Evolutionary conservation across 2,888 invertebrate genomes (phyloP), one percentile per base, ranked within the genome.

Genomic region (Tetrapedia diversipes): DNA sequence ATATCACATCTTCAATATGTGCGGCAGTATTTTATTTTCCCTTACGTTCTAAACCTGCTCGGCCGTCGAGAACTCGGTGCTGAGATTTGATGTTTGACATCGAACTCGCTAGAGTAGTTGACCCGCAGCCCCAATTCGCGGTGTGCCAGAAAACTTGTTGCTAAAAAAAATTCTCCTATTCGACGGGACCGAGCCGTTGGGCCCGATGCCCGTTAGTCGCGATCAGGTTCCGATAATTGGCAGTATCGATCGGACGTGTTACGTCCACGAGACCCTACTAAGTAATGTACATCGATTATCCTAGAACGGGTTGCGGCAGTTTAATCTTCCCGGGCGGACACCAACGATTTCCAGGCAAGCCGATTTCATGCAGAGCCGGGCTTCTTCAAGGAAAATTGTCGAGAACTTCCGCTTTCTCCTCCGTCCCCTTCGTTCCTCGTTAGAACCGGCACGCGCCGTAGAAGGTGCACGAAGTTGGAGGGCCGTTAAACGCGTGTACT

Each of bases 1-100:
- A 86, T 89, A 89, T 89, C 89, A 89, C 89, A 89, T 89, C 82
- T 67, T 86, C 79, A 84, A 83, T 83, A 83, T 88, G 86, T 87
- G 86, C 86, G 88, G 89, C 89, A 89, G 87, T 89, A 66, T 47
- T 66, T 29, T 83, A n/a, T n/a, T 87, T 84, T 60, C 27, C 66
- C 69, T 73, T 73, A 76, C 71, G 71, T 41, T 43, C 78, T 72
- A 80, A 57, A 49, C 49, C 10, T 41, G 63, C 64, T 43, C 49
- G 64, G 65, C 64, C 70, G 61, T 72, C 47, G 41, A 59, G 45
- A 39, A 27, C 19, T 45, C 53, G 66, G 34, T 57, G 66, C 45
- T 34, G 47, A 59, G 59, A 75, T 43, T 1, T 27, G 66, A 75
- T 75, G 75, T 59, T 74, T 47, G 7, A 74, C 75, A 74, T 60